phyloP scores from a whole-genome alignment of 2,888 invertebrate species.

The Drosophila colorata region DNA sequence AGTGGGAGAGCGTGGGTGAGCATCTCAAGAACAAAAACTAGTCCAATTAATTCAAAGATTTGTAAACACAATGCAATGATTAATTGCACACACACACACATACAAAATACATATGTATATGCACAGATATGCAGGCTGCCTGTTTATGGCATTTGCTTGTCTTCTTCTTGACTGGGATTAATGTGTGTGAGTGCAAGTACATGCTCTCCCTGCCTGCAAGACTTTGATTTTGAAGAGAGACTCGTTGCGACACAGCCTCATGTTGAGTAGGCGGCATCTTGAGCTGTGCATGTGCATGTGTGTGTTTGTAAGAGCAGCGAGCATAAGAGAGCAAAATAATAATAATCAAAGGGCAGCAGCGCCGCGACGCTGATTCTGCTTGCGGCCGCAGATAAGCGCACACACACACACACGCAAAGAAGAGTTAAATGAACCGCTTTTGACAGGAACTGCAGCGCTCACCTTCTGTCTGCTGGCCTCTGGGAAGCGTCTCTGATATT shows the following conservation, averaged over 20 bases:
- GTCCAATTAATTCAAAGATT: conserved; percentile 69
- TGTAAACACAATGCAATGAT: conserved; percentile 69
- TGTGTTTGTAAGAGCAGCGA: conserved; percentile 23
- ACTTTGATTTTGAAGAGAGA: conserved; percentile 50
- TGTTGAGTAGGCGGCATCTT: conserved; percentile 65
- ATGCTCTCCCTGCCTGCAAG: conserved; percentile 14
- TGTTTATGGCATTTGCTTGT: conserved; percentile 42
- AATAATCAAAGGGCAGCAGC: conserved; percentile 56
- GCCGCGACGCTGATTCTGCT: conserved; percentile 27
- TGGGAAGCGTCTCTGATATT: conserved; percentile 5
- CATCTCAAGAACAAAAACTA: conserved; percentile 2
- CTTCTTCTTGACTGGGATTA: conserved; percentile 25
- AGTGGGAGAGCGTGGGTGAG: not conserved
- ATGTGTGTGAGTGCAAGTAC: conserved; percentile 25
- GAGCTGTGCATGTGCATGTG: conserved; percentile 10
- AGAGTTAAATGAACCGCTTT: conserved; percentile 48
- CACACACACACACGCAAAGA: conserved; percentile 35
- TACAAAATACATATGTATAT: not conserved
- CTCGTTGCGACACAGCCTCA: conserved; percentile 23
- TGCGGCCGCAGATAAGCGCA: conserved; percentile 48
- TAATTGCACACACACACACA: conserved; percentile 48
- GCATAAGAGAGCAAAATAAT: conserved; percentile 42
- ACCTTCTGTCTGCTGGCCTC: conserved; percentile 26
- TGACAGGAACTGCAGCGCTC: conserved; percentile 27
- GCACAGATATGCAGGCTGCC: conserved; percentile 1